Conservation (phyloP, 1,140 invertebrate genomes). For the Diorhabda carinulata region DNA sequence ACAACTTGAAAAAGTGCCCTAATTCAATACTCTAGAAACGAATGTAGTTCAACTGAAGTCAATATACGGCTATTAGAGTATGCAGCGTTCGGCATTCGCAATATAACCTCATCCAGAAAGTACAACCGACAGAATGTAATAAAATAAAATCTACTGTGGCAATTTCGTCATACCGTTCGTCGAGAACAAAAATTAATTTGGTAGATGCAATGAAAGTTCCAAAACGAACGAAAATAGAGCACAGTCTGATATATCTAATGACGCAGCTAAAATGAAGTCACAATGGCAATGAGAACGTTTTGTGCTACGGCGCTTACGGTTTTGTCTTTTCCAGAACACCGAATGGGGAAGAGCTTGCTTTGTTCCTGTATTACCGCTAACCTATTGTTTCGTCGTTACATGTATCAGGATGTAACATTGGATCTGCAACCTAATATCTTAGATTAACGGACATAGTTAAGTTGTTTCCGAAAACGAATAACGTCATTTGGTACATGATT, state of each 20-base stretch:
- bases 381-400: conserved; percentile 10
- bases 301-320: neutral
- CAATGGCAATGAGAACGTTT: neutral
- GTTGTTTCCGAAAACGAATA: neutral
- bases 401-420: conserved; percentile 14
- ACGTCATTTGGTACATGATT: too few species aligned
- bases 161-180: neutral
- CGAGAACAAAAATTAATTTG: conserved; percentile 2
- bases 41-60: too few species aligned
- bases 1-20: too few species aligned
- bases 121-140: neutral
- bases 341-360: conserved; percentile 13
- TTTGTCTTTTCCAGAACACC: neutral
- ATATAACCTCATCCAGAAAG: too few species aligned
- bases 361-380: conserved; percentile 12
- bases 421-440: conserved; percentile 12
- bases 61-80: too few species aligned
- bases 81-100: too few species aligned
- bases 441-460: conserved; percentile 8
- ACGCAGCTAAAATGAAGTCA: conserved; percentile 2
- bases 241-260: neutral
- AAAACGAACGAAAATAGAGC: neutral
- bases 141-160: neutral
- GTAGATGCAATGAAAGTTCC: conserved; percentile 2
- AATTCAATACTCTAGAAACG: too few species aligned